Conservation (phyloP, 2,113 vertebrate genomes). For the Tiliqua scincoides region DNA sequence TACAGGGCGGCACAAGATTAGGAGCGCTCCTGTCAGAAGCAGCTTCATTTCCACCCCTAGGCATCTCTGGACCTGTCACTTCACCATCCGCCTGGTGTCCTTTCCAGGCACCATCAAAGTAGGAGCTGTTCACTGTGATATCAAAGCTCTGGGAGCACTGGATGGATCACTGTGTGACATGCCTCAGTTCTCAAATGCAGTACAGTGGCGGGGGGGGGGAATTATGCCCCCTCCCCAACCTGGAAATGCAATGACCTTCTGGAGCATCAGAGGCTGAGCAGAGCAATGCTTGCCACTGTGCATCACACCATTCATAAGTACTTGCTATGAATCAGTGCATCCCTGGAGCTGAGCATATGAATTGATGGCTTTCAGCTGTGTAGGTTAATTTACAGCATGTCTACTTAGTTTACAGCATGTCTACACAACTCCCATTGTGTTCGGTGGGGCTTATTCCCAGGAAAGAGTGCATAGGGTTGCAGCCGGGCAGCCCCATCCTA, state of each 20-base stretch:
- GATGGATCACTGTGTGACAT: neutral
- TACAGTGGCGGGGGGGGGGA: neutral
- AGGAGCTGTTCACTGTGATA: neutral
- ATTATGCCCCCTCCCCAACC: neutral
- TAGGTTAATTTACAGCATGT: neutral
- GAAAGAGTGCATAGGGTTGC: too few species aligned
- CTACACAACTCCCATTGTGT: too few species aligned
- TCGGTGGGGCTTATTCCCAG: too few species aligned
- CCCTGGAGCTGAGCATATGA: neutral
- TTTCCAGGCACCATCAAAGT: slow-evolving; percentile 19
- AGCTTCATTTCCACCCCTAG: neutral
- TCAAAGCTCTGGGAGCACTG: neutral
- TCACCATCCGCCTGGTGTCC: slow-evolving; percentile 20
- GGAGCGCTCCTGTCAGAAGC: slow-evolving; percentile 14
- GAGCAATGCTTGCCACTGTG: neutral
- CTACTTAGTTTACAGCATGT: too few species aligned
- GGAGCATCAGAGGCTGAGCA: neutral
- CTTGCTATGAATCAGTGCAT: too few species aligned
- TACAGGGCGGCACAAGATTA: neutral
- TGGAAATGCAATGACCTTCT: neutral
- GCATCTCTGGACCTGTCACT: slow-evolving; percentile 16
- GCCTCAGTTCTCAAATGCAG: neutral
- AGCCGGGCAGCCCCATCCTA: too few species aligned
- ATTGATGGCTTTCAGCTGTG: neutral
- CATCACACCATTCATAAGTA: neutral